phyloP scores from a whole-genome alignment of 2,113 vertebrate species.

The Microcebus griseorufus region DNA sequence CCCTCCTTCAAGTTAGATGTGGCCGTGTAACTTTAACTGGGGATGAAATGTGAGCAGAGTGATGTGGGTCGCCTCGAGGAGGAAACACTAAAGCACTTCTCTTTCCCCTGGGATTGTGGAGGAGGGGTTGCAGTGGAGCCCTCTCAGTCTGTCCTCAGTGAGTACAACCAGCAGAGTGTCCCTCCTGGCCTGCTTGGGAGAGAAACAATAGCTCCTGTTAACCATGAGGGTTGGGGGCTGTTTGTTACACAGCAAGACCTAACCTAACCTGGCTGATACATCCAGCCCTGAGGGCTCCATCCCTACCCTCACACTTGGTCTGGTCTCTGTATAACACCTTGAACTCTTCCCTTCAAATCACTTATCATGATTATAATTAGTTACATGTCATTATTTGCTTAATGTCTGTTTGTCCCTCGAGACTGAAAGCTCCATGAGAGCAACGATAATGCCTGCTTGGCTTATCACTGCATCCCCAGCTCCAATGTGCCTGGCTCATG shows the following conservation, averaged over 20 bases:
- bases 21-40: neutral
- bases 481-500: neutral
- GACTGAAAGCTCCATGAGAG: neutral
- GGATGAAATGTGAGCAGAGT: neutral
- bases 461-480: neutral
- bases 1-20: neutral
- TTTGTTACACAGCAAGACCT: neutral
- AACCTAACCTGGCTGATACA: neutral
- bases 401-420: neutral
- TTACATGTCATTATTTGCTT: neutral
- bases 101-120: neutral
- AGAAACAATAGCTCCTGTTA: neutral
- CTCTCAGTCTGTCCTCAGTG: neutral
- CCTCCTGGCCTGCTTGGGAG: neutral
- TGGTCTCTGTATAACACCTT: neutral
- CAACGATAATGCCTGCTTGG: neutral
- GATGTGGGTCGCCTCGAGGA: neutral
- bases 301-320: neutral
- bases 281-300: neutral
- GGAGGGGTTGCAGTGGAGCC: accelerated
- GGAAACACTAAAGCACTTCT: neutral
- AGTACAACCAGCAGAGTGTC: neutral
- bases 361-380: neutral
- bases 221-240: neutral
- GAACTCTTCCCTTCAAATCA: neutral